Conservation (phyloP, 2,797 vertebrate species). For the Sebastes paucispinis region DNA sequence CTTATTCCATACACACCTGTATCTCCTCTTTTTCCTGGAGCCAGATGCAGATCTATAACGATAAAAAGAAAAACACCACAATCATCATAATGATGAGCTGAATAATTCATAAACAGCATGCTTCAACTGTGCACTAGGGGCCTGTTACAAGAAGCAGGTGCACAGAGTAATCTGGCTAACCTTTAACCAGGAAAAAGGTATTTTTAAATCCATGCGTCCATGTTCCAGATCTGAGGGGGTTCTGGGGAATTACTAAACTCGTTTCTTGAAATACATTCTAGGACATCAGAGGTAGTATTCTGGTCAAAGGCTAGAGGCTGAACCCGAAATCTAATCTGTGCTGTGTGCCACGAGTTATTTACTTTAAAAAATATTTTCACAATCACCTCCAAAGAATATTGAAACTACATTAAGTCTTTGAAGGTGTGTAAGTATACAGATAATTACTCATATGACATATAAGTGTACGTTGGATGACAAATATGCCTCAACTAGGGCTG, state of each 20-base stretch:
- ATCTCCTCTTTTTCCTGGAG: conserved; percentile 92
- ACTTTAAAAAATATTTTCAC: background rate
- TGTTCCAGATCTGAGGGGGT: conserved; percentile 6
- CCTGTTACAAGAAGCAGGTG: background rate
- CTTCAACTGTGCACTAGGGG: background rate
- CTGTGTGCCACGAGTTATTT: background rate
- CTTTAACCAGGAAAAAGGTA: background rate
- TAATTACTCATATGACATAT: background rate
- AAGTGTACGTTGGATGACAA: background rate
- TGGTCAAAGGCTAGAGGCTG: background rate
- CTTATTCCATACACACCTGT: conserved; percentile 85
- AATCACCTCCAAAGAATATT: background rate
- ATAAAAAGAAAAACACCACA: conserved; percentile 27
- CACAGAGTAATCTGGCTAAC: background rate
- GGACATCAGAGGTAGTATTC: conserved; percentile 8
- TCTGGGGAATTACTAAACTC: conserved; percentile 4
- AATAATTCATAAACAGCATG: background rate
- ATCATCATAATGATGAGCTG: conserved; percentile 2
- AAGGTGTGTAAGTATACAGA: background rate
- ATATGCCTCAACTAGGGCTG: background rate
- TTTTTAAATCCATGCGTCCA: background rate
- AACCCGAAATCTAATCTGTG: background rate
- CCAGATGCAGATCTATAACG: conserved; percentile 90
- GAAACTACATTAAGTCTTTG: background rate
- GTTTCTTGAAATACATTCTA: conserved; percentile 18